Percentiles rank a stretch among this genome's conserved stretches.
These are phyloP conservation scores for Tokudaia tokunoshimensis DNA, from an alignment of 2,797 vertebrate species.

Conservation along the genomic window DNA sequence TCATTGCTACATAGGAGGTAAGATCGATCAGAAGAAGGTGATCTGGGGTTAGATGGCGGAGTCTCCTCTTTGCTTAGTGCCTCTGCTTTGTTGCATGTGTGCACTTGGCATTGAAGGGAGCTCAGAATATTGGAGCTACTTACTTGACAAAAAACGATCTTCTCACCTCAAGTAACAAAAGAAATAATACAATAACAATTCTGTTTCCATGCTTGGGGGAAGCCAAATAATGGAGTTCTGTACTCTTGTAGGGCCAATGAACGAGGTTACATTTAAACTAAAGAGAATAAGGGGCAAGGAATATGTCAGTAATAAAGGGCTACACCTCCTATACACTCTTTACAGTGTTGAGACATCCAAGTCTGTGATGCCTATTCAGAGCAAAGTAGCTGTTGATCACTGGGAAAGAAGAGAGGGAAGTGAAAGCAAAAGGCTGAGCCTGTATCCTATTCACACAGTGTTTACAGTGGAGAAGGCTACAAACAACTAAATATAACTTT, in stretches of 20 bases:
- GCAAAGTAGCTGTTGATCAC: neutral
- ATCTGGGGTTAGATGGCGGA: neutral
- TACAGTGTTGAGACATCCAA: neutral
- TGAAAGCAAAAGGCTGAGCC: neutral
- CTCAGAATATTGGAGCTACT: neutral
- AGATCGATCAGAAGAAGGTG: neutral
- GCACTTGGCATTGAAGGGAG: neutral
- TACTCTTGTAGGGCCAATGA: neutral
- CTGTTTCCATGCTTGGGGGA: neutral
- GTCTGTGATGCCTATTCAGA: neutral
- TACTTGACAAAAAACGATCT: neutral
- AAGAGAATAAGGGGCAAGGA: neutral
- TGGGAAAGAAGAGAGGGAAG: neutral
- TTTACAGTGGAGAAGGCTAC: neutral
- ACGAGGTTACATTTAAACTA: neutral
- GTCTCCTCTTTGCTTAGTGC: neutral
- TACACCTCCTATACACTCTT: neutral
- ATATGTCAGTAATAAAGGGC: neutral
- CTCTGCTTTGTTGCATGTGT: neutral
- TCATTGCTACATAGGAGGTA: neutral
- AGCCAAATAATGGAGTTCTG: neutral
- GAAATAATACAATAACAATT: neutral
- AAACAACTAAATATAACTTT: slow-evolving; percentile 6
- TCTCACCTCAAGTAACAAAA: slow-evolving; percentile 20
- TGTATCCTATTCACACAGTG: neutral